Conservation (phyloP, 2,113 vertebrate genomes). For the Brienomyrus brachyistius region DNA sequence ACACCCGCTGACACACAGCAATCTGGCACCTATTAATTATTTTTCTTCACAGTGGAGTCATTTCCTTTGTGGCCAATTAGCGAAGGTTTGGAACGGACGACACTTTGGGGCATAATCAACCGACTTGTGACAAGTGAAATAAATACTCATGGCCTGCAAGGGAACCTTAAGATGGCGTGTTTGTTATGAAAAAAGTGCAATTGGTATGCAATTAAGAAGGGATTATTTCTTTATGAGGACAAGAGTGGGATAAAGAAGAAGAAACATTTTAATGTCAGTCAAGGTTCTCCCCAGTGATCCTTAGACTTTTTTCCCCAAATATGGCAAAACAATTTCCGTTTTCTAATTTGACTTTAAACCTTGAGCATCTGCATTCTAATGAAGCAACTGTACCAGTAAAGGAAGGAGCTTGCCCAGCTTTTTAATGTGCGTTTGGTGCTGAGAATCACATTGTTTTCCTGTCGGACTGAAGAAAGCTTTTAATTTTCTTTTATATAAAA, state of each 20-base stretch:
- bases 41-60: background rate
- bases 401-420: background rate
- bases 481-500: slow-evolving; percentile 2
- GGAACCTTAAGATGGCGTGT: background rate
- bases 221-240: background rate
- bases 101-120: background rate
- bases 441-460: background rate
- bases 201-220: background rate
- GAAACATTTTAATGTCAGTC: background rate
- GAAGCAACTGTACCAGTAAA: background rate
- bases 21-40: background rate
- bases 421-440: background rate
- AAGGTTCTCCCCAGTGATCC: background rate
- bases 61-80: slow-evolving; percentile 2
- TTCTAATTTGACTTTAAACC: background rate
- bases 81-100: background rate
- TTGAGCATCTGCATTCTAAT: background rate
- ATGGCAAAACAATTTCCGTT: background rate
- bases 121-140: background rate
- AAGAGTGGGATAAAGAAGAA: background rate
- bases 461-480: background rate
- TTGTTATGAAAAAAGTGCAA: background rate
- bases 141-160: background rate
- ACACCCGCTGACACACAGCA: background rate
- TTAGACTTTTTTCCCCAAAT: background rate